phyloP scores from a whole-genome alignment of 2,797 vertebrate species.

The Helostoma temminkii region DNA sequence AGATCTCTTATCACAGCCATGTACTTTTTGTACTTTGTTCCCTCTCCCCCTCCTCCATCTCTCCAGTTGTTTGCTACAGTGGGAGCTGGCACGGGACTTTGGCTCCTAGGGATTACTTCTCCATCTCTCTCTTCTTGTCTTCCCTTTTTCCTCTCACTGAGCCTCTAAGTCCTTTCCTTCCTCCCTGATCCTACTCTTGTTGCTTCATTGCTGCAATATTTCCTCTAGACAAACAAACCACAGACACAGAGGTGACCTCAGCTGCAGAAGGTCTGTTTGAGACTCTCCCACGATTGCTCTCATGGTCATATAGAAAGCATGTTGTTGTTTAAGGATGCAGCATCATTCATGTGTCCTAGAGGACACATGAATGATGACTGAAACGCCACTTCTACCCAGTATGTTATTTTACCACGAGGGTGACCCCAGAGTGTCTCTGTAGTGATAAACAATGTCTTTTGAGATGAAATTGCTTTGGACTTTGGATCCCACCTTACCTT shows the following conservation, averaged over 20 bases:
- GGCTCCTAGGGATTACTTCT: conserved; percentile 73
- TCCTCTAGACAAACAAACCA: conserved; percentile 70
- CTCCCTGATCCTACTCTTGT: conserved; percentile 72
- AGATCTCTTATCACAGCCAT: conserved; percentile 47
- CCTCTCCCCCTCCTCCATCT: conserved; percentile 24
- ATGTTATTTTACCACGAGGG: conserved; percentile 7
- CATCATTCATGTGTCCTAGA: not conserved
- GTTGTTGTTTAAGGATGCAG: conserved; percentile 24
- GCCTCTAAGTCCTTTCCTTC: conserved; percentile 78
- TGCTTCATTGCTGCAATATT: conserved; percentile 72
- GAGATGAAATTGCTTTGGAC: conserved; percentile 4
- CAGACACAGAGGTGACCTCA: conserved; percentile 72
- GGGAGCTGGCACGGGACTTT: conserved; percentile 66
- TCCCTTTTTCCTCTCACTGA: conserved; percentile 71
- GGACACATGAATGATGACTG: too few species aligned
- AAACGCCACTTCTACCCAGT: not conserved
- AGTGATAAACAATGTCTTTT: not conserved
- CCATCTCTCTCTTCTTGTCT: conserved; percentile 64
- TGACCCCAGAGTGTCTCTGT: not conserved
- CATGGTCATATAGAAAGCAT: conserved; percentile 6
- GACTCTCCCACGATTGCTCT: conserved; percentile 47
- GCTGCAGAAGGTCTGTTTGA: conserved; percentile 41
- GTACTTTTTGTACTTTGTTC: conserved; percentile 28
- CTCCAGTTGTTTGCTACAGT: conserved; percentile 61
- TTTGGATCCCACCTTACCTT: not conserved